Evolutionary conservation across 2,113 vertebrate species (phyloP).

Genomic region (Melanerpes aurifrons): DNA sequence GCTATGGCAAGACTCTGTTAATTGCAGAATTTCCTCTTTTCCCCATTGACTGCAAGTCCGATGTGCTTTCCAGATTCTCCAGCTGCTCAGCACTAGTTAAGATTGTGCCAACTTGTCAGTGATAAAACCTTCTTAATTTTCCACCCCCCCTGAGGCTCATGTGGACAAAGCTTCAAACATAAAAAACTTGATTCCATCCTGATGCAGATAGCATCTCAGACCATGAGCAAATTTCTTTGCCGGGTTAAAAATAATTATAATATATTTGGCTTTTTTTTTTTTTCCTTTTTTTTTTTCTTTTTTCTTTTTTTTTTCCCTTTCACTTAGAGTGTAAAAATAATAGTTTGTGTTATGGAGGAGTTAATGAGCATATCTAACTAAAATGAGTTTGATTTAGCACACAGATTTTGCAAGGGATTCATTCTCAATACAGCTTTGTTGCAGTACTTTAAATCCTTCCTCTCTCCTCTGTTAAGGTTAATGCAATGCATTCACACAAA

Average conservation of each 20-base stretch:
- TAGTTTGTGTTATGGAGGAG: not conserved
- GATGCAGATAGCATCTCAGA: not conserved
- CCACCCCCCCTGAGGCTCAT: not conserved
- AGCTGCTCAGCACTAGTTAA: conserved; percentile 11
- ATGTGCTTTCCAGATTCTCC: conserved; percentile 9
- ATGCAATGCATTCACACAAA: not conserved
- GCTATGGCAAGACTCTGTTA: not conserved
- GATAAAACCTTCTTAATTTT: not conserved
- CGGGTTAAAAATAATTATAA: not conserved
- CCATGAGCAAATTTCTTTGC: not conserved
- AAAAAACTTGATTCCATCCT: not conserved
- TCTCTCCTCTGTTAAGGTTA: not conserved
- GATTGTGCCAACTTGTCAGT: not conserved
- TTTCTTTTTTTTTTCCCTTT: not conserved
- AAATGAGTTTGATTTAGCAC: not conserved
- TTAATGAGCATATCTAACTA: conserved; percentile 25
- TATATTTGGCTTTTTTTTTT: not conserved
- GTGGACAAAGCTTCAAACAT: not conserved
- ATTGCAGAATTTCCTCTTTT: conserved; percentile 20
- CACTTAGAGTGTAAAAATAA: not conserved
- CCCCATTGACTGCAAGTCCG: not conserved
- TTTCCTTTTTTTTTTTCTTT: no score
- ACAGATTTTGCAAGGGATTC: conserved; percentile 6
- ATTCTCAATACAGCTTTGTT: not conserved
- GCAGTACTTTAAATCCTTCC: conserved; percentile 19